Base-by-base conservation (phyloP, 1,140 invertebrate genomes). In the Tachypleus tridentatus region DNA sequence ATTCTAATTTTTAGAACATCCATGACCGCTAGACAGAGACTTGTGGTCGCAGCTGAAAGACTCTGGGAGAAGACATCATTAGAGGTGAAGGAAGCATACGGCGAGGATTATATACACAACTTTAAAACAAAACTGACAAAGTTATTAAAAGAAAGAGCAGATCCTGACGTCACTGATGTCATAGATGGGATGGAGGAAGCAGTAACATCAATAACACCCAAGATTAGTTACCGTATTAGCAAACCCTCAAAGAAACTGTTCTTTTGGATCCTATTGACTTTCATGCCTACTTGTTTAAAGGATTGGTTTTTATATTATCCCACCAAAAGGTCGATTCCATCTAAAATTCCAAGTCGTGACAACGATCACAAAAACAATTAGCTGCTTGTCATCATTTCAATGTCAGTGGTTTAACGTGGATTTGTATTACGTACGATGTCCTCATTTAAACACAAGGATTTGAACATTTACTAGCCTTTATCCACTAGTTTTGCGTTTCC, bases 101-200 rank as follows among this genome's bases (percentile, higher is more conserved):
- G 77, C 3, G 70, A 76, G 49, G 72, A 70, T 56, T 78, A 78
- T 65, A 76, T 74, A 56, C 61, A 76, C 57, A 74, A 76, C 59
- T 77, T 76, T 66, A 72, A 75, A 60, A 63, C 57, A 10, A 65
- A 64, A 9, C 64, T 72, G 64, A 59, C 69, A 29, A 65, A 62
- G 47, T 53, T 66, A 48, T 29, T 29, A 29, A 49, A 67, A 11
- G 52, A 54, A 5, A 61, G 65, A 10, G 71, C 71, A 4, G 58
- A 68, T 58, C 54, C 67, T 58, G 73, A 75, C 57, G 70, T 77
- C 9, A 66, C 68, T 10, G 73, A 76, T 61, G 77, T 78, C 3
- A 70, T 78, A 0, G 74, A 76, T 49, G 71, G 74, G 60, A 72
- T 78, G 72, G 70, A 74, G n/a, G 70, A 74, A 51, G 74, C 77